A percentile compares a stretch with the other conserved stretches of the same genome.
Evolutionary conservation across 2,888 invertebrate species (phyloP).

Genomic region (Entomobrya multifasciata): DNA sequence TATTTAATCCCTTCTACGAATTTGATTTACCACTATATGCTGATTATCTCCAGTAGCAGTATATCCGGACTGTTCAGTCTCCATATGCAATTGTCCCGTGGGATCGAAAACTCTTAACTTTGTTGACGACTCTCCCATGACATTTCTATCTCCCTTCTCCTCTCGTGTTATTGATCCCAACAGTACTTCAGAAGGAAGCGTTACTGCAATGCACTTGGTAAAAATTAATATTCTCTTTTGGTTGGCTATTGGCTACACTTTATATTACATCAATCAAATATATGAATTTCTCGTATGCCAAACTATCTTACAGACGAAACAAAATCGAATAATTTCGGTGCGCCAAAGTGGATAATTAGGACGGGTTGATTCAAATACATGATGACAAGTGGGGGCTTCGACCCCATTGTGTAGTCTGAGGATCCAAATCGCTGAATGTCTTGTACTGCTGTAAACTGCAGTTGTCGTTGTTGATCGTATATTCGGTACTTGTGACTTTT

Average conservation of each 20-base stretch:
- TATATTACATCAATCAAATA: neutral
- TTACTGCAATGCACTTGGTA: conserved; percentile 68
- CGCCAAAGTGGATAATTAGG: conserved; percentile 71
- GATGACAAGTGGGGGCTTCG: conserved; percentile 62
- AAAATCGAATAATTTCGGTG: conserved; percentile 71
- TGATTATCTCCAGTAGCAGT: conserved; percentile 70
- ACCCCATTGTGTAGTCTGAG: conserved; percentile 67
- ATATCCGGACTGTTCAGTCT: conserved; percentile 64
- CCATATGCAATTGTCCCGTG: conserved; percentile 59
- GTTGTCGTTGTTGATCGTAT: conserved; percentile 61
- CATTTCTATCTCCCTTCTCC: conserved; percentile 57
- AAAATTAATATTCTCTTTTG: too few species aligned
- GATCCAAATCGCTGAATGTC: conserved; percentile 64
- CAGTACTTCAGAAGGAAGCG: conserved; percentile 71
- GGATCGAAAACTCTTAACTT: conserved; percentile 64
- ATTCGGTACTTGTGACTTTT: conserved; percentile 72
- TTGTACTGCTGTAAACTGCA: conserved; percentile 69
- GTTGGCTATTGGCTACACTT: too few species aligned
- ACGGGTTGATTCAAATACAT: conserved; percentile 63
- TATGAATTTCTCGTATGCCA: too few species aligned
- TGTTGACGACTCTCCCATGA: conserved; percentile 64
- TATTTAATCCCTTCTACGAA: too few species aligned
- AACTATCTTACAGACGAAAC: conserved; percentile 64
- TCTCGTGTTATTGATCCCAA: conserved; percentile 72
- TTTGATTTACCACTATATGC: conserved; percentile 73